Evolutionary conservation across 2,888 invertebrate species (phyloP), one percentile per base, ranked within the genome.

Genomic region (Desoria tigrina): DNA sequence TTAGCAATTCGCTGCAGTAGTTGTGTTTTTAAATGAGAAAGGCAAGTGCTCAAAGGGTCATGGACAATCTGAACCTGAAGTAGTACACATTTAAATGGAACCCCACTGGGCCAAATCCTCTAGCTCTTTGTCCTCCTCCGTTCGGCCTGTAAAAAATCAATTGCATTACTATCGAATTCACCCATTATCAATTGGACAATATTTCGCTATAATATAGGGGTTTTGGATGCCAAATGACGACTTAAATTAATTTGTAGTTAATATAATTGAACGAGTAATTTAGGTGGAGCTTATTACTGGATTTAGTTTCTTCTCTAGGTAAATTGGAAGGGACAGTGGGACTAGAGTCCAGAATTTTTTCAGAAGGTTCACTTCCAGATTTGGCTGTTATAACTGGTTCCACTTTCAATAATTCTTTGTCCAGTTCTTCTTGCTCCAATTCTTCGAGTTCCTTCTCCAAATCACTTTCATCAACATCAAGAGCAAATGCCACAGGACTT

Each of bases 401-500:
- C 24, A 78, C 74, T 56, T 71, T 61, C n/a, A 78, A 66, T 1
- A 78, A 68, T 60, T 76, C 71, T 50, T 73, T 67, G 59, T 78
- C 76, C 26, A 78, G 63, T 57, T 78, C 77, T 64, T 78, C 78
- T 57, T 73, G 77, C 37, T 77, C 74, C 58, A 79, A 58, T 42
- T 77, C 78, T 66, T 79, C 78, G 67, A 79, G 53, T 32, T 69
- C 71, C 24, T 42, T 62, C 23, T 68, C 67, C 37, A 73, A 53
- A 2, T 73, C 73, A 1, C 54, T 65, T 75, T 84, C 84, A 77
- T 84, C 84, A 63, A 82, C 76, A 65, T 82, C 83, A 62, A 79
- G 77, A 72, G 80, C 82, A 18, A 83, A 6, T 1, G 18, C 83
- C 57, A 82, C 79, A 18, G 84, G 84, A 73, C 82, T 82, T 23